Evolutionary conservation across 2,888 invertebrate species (phyloP).

Genomic region (Dastarcus helophoroides): DNA sequence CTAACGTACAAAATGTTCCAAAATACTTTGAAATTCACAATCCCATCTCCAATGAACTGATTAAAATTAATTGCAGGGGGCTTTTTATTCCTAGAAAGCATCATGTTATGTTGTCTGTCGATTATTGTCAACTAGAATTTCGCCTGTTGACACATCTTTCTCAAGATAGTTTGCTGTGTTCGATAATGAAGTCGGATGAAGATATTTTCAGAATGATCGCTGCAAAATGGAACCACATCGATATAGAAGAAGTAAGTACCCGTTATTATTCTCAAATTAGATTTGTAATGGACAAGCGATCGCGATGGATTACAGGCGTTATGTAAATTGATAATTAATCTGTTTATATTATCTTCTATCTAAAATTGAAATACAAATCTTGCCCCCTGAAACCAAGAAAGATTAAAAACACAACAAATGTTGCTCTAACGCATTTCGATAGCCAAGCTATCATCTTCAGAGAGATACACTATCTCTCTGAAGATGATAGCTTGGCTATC

Average conservation of each 20-base stretch:
- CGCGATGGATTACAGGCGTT: too few species aligned
- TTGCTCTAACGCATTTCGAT: too few species aligned
- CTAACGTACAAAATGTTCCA: conserved; percentile 86
- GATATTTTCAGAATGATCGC: conserved; percentile 84
- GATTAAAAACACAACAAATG: too few species aligned
- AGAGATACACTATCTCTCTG: too few species aligned
- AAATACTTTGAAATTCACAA: conserved; percentile 60
- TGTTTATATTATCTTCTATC: too few species aligned
- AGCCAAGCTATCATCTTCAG: too few species aligned
- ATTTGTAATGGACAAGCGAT: too few species aligned
- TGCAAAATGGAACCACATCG: conserved; percentile 66
- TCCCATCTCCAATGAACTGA: conserved; percentile 30
- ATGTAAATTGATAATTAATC: too few species aligned
- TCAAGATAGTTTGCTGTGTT: conserved; percentile 56
- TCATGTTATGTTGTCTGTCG: conserved; percentile 71
- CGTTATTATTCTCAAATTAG: too few species aligned
- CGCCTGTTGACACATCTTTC: conserved; percentile 87
- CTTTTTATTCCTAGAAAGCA: conserved; percentile 53
- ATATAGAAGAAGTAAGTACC: conserved; percentile 48
- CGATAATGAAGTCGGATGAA: conserved; percentile 50
- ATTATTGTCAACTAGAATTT: conserved; percentile 94
- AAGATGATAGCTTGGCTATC: too few species aligned
- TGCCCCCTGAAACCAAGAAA: too few species aligned
- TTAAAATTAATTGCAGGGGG: conserved; percentile 51
- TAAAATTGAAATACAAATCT: too few species aligned